Conservation (phyloP, 2,113 vertebrate genomes). For the Ploceus nigricollis region DNA sequence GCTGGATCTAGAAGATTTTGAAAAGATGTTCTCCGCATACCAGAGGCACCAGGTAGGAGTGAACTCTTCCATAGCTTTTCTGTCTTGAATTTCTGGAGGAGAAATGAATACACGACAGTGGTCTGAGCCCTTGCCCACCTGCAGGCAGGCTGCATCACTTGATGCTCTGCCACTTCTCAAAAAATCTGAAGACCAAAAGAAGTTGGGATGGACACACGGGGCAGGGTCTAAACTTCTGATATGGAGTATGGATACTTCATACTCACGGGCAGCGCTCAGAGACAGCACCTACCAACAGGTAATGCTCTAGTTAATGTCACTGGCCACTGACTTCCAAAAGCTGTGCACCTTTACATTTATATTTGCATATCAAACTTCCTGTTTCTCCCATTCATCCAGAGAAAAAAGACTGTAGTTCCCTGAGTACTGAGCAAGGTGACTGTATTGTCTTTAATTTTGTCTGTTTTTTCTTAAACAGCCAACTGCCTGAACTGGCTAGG, state of each 20-base stretch:
- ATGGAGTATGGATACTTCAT: background rate
- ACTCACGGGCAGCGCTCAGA: background rate
- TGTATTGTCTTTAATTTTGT: background rate
- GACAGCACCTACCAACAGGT: background rate
- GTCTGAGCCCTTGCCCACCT: background rate
- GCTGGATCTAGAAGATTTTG: constrained; percentile 92
- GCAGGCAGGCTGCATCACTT: background rate
- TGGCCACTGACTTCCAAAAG: background rate
- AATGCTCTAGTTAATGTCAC: background rate
- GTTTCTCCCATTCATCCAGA: background rate
- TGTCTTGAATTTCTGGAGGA: background rate
- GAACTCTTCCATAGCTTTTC: background rate
- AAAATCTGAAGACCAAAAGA: background rate
- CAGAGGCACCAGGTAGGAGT: constrained; percentile 86
- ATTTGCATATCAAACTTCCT: background rate
- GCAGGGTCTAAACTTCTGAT: background rate
- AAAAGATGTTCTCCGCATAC: constrained; percentile 97
- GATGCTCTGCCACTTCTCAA: background rate
- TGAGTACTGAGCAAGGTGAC: background rate
- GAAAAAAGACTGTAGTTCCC: background rate
- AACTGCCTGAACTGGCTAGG: background rate
- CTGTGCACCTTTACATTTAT: background rate
- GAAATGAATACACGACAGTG: background rate
- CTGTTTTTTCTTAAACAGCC: background rate
- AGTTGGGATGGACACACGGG: background rate